Evolutionary conservation across 2,888 invertebrate genomes (phyloP).

Genomic region (Vesta saturnalis): DNA sequence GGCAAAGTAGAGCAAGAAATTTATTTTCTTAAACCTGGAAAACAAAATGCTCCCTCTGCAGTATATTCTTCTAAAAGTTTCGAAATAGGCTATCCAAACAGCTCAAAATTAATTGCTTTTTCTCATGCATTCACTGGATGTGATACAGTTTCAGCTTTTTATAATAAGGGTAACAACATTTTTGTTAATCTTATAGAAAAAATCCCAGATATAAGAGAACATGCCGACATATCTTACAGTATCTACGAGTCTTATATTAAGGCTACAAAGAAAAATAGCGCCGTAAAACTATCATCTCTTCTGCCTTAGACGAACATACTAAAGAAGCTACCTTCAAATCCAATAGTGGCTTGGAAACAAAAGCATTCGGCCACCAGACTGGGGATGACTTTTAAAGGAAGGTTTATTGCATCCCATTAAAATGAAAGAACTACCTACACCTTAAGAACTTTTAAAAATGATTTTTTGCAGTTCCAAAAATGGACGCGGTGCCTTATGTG

Average conservation of each 20-base stretch:
- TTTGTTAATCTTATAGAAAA: background rate
- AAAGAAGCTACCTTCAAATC: background rate
- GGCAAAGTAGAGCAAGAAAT: background rate
- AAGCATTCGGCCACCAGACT: background rate
- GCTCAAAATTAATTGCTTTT: constrained; percentile 4
- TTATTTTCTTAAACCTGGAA: constrained; percentile 4
- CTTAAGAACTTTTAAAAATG: background rate
- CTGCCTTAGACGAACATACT: background rate
- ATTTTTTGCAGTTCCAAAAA: background rate
- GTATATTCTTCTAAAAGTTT: constrained; percentile 7
- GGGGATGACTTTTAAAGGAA: background rate
- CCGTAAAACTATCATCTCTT: background rate
- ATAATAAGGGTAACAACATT: background rate
- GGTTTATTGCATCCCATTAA: background rate
- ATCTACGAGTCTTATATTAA: background rate
- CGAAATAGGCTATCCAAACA: constrained; percentile 1
- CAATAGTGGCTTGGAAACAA: constrained; percentile 4
- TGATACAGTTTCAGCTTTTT: constrained; percentile 6
- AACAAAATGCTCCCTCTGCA: background rate
- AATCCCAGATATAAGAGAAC: background rate
- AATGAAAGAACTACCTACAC: background rate
- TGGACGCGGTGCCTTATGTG: background rate
- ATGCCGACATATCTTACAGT: background rate
- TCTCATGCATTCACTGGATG: background rate
- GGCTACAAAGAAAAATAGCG: background rate